phyloP scores from a whole-genome alignment of 2,797 vertebrate species.

The Diceros bicornis region DNA sequence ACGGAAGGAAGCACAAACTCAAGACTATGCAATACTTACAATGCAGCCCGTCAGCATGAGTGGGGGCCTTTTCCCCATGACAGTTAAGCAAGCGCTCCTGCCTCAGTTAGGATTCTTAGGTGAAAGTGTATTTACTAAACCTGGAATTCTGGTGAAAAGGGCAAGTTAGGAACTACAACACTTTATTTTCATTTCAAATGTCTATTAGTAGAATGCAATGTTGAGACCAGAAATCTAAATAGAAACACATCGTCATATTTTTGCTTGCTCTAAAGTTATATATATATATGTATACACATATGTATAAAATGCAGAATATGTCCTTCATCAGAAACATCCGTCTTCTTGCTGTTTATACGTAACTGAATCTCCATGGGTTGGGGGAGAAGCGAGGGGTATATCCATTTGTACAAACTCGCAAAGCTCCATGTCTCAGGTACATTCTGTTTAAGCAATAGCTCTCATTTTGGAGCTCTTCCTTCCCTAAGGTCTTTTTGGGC shows the following conservation, averaged over 20 bases:
- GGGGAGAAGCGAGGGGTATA: background rate
- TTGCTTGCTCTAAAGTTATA: background rate
- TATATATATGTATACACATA: too few relatives aligned
- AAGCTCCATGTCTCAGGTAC: background rate
- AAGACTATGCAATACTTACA: background rate
- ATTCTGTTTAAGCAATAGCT: background rate
- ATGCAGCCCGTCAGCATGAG: background rate
- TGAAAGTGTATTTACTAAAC: background rate
- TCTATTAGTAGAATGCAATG: background rate
- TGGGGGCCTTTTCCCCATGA: background rate
- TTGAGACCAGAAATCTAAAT: slow-evolving; percentile 28
- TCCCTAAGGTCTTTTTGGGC: background rate
- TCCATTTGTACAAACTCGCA: background rate
- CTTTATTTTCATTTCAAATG: background rate
- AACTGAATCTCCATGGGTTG: background rate
- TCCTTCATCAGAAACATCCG: slow-evolving; percentile 19
- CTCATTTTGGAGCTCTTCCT: background rate
- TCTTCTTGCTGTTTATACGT: background rate
- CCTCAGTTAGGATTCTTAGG: background rate
- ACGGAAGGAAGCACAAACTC: slow-evolving; percentile 13
- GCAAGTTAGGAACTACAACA: background rate
- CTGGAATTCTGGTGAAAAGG: background rate
- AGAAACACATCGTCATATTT: background rate
- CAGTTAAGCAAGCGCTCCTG: background rate
- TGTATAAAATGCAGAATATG: background rate